phyloP scores from a whole-genome alignment of 2,888 invertebrate genomes.

The Tetranychus truncatus region DNA sequence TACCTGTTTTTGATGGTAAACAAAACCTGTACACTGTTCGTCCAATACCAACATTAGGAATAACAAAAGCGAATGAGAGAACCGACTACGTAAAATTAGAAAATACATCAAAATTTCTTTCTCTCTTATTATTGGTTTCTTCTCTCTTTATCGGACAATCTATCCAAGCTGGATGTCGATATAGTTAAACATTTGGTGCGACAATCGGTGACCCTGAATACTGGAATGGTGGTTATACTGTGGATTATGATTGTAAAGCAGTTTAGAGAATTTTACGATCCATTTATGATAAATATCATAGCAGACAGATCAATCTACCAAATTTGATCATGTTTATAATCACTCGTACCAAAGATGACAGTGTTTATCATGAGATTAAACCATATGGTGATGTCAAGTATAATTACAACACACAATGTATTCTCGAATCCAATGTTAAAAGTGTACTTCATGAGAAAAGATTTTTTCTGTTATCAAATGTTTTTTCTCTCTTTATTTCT shows the following conservation, averaged over 20 bases:
- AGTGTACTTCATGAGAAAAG: background rate
- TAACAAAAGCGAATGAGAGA: background rate
- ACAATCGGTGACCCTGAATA: background rate
- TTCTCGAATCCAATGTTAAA: background rate
- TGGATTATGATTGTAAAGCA: background rate
- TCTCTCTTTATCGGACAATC: too few species aligned
- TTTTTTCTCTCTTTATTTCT: too few species aligned
- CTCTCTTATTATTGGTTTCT: too few species aligned
- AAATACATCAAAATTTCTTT: background rate
- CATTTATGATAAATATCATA: background rate
- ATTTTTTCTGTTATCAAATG: conserved; percentile 26
- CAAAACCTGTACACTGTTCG: background rate
- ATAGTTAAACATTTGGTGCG: background rate
- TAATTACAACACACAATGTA: conserved; percentile 36
- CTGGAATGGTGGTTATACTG: background rate
- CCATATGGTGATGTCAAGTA: conserved; percentile 31
- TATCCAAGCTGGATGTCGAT: background rate
- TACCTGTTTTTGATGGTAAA: conserved; percentile 2
- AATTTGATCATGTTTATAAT: background rate
- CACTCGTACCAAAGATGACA: conserved; percentile 1
- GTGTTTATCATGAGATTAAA: conserved; percentile 22
- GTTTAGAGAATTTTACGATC: background rate
- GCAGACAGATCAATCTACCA: background rate
- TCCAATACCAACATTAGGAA: background rate
- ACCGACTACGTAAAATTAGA: background rate